phyloP scores from a whole-genome alignment of 2,113 vertebrate species.

The Copsychus sechellarum region DNA sequence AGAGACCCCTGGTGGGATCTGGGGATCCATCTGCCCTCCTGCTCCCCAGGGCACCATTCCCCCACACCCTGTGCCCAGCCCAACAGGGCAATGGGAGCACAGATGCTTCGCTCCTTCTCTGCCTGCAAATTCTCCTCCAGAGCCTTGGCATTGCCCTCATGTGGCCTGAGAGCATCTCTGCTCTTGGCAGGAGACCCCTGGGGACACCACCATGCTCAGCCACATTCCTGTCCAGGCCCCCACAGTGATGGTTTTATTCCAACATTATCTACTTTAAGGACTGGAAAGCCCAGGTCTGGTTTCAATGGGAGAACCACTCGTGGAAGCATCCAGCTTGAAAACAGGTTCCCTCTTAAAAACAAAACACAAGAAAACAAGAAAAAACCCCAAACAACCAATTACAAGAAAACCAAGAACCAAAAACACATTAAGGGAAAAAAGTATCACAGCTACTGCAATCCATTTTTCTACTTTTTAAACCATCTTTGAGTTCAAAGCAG shows the following conservation, averaged over 20 bases:
- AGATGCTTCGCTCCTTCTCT: neutral
- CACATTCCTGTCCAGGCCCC: neutral
- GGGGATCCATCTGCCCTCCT: neutral
- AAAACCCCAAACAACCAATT: neutral
- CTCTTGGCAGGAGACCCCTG: neutral
- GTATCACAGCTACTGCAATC: neutral
- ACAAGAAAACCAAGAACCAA: neutral
- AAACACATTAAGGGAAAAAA: neutral
- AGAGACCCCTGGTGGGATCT: neutral
- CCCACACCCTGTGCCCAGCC: neutral
- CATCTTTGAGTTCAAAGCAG: neutral
- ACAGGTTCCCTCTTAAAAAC: rapidly evolving
- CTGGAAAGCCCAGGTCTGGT: neutral
- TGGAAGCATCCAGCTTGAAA: neutral
- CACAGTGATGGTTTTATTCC: rapidly evolving
- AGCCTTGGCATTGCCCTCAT: neutral
- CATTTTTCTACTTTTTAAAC: neutral
- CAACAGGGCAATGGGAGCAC: neutral
- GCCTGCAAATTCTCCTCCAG: neutral
- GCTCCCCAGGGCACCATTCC: neutral
- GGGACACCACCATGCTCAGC: rapidly evolving
- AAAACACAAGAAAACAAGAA: neutral
- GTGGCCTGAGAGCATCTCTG: neutral
- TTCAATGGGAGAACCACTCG: rapidly evolving
- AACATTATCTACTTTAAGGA: rapidly evolving